Evolutionary conservation across 2,888 invertebrate species (phyloP).

Genomic region (Morinoia aosen): DNA sequence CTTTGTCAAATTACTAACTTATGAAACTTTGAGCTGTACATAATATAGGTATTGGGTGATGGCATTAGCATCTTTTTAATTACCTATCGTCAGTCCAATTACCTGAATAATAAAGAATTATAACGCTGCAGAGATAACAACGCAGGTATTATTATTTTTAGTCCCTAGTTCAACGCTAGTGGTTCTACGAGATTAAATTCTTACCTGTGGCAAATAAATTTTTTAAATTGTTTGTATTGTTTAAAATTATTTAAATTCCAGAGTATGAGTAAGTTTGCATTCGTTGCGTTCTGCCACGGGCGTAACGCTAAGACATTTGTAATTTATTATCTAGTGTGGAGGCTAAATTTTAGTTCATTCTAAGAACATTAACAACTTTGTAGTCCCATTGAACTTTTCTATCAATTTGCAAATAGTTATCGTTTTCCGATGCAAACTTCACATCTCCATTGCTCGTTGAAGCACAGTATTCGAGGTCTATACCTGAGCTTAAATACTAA

Average conservation of each 20-base stretch:
- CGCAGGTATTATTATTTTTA: background rate
- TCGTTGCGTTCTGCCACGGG: background rate
- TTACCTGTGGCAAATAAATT: too few relatives aligned
- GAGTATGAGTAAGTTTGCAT: background rate
- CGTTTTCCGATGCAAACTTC: background rate
- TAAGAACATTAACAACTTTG: background rate
- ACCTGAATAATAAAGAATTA: background rate
- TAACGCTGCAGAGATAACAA: background rate
- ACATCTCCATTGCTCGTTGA: background rate
- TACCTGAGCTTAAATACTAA: too few relatives aligned
- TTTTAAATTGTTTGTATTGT: too few relatives aligned
- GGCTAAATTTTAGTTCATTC: background rate
- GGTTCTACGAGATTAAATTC: background rate
- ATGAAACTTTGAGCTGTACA: background rate
- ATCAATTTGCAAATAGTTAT: background rate
- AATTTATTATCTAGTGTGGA: background rate
- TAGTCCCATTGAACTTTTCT: background rate
- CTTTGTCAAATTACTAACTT: background rate
- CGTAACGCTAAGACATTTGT: background rate
- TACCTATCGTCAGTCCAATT: background rate
- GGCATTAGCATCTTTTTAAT: background rate
- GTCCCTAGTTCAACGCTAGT: background rate
- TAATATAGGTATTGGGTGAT: background rate
- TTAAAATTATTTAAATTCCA: too few relatives aligned
- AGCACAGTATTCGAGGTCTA: background rate